Percentiles rank a stretch among this genome's conserved stretches.
Conservation (phyloP, 1,140 invertebrate species). For the Nixonia krombeini region DNA sequence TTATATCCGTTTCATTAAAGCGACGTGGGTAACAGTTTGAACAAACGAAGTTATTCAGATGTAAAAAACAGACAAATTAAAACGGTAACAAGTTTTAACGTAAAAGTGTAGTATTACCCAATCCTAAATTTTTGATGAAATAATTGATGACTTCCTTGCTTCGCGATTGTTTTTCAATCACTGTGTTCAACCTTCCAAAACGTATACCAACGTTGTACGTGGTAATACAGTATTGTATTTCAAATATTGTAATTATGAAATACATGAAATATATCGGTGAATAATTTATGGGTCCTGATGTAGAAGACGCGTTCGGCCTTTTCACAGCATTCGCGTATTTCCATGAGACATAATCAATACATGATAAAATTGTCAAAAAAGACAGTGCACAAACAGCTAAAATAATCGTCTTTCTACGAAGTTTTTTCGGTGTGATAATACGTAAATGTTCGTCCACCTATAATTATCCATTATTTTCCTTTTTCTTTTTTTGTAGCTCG, state of each 20-base stretch:
- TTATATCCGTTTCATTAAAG: no score
- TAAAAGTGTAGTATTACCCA: conserved; percentile 40
- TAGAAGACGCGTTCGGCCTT: conserved; percentile 28
- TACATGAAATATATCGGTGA: conserved; percentile 65
- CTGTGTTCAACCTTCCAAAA: conserved; percentile 60
- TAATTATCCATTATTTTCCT: no score
- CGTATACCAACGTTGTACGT: conserved; percentile 60
- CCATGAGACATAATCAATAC: conserved; percentile 58
- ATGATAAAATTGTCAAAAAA: conserved; percentile 51
- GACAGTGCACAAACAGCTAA: conserved; percentile 21
- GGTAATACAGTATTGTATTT: conserved; percentile 62
- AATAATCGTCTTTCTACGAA: conserved; percentile 48
- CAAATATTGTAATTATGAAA: conserved; percentile 57
- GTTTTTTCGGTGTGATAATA: conserved; percentile 43
- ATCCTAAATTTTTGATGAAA: conserved; percentile 52
- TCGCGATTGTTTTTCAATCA: conserved; percentile 54
- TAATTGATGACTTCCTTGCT: conserved; percentile 41
- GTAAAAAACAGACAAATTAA: no score
- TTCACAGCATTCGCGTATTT: conserved; percentile 40
- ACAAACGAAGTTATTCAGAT: no score
- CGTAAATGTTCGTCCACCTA: conserved; percentile 60
- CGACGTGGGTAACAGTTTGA: no score
- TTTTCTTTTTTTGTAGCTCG: no score
- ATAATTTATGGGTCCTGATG: conserved; percentile 66
- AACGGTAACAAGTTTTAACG: neutral